A percentile compares a stretch with the other conserved stretches of the same genome.
Evolutionary conservation across 2,797 vertebrate genomes (phyloP).

Genomic region (Erpetoichthys calabaricus): DNA sequence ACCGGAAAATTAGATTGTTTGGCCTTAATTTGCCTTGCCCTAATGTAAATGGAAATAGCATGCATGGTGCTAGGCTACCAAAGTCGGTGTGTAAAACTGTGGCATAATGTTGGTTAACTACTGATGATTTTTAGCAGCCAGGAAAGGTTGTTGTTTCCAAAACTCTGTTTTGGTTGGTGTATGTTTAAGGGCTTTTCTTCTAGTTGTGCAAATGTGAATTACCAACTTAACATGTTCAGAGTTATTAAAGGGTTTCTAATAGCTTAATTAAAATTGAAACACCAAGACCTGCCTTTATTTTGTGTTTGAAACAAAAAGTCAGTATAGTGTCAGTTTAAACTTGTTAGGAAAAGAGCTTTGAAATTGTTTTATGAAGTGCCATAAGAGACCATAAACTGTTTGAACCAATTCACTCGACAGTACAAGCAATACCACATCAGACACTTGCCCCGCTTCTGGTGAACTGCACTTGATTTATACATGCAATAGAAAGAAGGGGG

Average conservation of each 20-base stretch:
- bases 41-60: constrained; percentile 39
- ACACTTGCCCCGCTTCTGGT: constrained; percentile 17
- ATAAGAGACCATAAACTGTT: constrained; percentile 84
- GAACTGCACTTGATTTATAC: constrained; percentile 42
- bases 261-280: constrained; percentile 42
- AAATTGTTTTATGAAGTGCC: constrained; percentile 70
- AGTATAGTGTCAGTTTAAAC: too few species aligned
- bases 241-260: constrained; percentile 61
- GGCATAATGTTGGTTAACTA: constrained; percentile 35
- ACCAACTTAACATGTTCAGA: constrained; percentile 32
- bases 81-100: constrained; percentile 55
- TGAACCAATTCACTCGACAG: constrained; percentile 35
- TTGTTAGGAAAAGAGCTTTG: constrained; percentile 8
- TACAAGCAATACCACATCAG: too few species aligned
- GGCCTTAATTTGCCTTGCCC: constrained; percentile 40
- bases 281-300: constrained; percentile 68
- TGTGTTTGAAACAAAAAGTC: constrained; percentile 15
- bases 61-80: constrained; percentile 60
- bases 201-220: constrained; percentile 45
- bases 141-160: constrained; percentile 25
- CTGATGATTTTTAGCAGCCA: constrained; percentile 16
- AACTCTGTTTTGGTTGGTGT: constrained; percentile 22
- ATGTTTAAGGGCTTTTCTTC: constrained; percentile 59
- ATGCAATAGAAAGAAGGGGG: constrained; percentile 18
- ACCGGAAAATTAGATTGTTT: constrained; percentile 24